Evolutionary conservation across 2,113 vertebrate genomes (phyloP).

Genomic region (Otus sunia): DNA sequence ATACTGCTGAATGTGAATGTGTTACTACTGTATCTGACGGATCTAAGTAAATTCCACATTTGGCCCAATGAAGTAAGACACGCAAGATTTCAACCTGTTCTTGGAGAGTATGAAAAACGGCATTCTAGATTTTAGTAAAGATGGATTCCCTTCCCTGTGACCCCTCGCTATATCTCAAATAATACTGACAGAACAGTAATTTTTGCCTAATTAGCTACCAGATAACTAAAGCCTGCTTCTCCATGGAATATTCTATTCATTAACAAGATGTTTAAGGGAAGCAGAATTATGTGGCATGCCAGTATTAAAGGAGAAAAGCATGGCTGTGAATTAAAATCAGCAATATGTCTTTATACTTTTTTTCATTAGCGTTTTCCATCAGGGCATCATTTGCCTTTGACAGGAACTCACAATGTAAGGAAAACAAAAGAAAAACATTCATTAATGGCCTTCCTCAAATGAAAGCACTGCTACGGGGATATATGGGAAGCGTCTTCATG

Average conservation of each 20-base stretch:
- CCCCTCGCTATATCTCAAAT: neutral
- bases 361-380: neutral
- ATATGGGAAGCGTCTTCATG: neutral
- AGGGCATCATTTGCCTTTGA: neutral
- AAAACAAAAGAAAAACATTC: neutral
- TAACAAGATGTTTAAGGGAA: neutral
- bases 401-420: neutral
- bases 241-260: neutral
- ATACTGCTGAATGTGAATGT: slow-evolving; percentile 55
- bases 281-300: neutral
- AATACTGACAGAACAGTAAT: neutral
- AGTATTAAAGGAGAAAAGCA: neutral
- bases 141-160: neutral
- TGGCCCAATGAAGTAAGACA: slow-evolving; percentile 42
- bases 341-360: neutral
- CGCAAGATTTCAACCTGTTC: slow-evolving; percentile 17
- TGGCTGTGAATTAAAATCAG: neutral
- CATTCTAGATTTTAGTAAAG: neutral
- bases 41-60: slow-evolving; percentile 66
- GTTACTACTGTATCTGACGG: slow-evolving; percentile 66
- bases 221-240: neutral
- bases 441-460: neutral
- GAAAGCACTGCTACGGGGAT: neutral
- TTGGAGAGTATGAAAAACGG: neutral
- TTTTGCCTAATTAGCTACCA: neutral